Conservation (phyloP, 1,140 invertebrate genomes). For the Tyrophagus putrescentiae region DNA sequence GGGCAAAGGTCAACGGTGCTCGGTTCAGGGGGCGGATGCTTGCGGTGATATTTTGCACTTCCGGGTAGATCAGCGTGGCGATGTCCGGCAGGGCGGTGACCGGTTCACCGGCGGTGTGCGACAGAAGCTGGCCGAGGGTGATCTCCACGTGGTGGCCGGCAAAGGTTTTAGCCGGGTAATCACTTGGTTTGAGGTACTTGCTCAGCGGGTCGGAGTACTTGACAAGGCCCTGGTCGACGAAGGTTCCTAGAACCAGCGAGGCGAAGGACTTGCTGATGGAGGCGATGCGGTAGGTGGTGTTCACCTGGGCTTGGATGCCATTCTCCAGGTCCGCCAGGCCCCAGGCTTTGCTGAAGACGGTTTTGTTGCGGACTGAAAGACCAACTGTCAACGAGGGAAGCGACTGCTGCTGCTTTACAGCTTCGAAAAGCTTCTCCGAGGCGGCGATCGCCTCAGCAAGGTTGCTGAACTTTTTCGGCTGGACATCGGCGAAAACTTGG, state of each 20-base stretch:
- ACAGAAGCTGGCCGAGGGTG: conserved; percentile 2
- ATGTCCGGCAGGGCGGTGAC: neutral
- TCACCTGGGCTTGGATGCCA: neutral
- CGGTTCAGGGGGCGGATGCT: neutral
- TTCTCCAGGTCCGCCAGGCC: conserved; percentile 2
- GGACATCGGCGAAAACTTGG: too few species aligned
- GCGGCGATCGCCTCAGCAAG: too few species aligned
- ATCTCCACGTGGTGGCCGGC: neutral
- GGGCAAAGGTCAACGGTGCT: neutral
- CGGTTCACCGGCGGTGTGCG: neutral
- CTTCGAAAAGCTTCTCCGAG: too few species aligned
- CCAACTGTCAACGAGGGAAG: conserved; percentile 32
- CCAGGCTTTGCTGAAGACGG: neutral
- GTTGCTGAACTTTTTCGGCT: too few species aligned
- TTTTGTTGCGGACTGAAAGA: neutral
- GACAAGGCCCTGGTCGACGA: neutral
- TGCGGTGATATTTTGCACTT: conserved; percentile 4
- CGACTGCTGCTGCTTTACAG: neutral
- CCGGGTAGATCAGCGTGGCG: neutral
- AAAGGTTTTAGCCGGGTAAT: neutral
- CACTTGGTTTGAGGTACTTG: neutral
- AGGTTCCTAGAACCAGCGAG: neutral
- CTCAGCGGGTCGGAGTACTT: neutral
- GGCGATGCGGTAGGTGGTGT: neutral
- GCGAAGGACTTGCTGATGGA: neutral